Conservation (phyloP, 2,113 vertebrate genomes). For the Elephas maximus region DNA sequence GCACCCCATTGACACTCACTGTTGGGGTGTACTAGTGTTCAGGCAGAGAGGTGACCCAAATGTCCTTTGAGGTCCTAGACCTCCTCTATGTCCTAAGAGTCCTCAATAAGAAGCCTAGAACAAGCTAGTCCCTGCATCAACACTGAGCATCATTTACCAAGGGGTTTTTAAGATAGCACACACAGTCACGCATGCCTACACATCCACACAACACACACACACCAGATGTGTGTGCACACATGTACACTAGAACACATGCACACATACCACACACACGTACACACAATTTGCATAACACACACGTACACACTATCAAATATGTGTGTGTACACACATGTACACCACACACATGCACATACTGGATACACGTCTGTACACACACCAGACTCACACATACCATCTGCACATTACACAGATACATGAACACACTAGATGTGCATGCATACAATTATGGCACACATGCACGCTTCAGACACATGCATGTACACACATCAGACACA, state of each 20-base stretch:
- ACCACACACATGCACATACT: background rate
- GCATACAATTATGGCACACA: background rate
- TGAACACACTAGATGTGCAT: background rate
- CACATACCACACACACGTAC: background rate
- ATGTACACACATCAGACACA: background rate
- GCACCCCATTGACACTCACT: background rate
- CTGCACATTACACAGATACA: background rate
- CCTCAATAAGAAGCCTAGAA: background rate
- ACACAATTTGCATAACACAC: background rate
- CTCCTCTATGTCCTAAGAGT: background rate
- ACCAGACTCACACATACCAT: background rate
- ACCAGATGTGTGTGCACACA: background rate
- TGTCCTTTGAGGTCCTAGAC: background rate
- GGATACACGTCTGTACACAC: background rate
- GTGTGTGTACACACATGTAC: background rate
- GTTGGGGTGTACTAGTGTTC: background rate
- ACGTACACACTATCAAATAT: background rate
- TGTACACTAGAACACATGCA: background rate
- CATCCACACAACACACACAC: background rate
- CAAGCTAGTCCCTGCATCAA: background rate
- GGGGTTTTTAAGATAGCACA: background rate
- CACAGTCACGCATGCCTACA: background rate
- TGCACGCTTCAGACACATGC: background rate
- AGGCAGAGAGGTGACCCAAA: background rate
- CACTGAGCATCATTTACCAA: constrained; percentile 21